Conservation (phyloP, 1,140 invertebrate genomes). For the Drosophila jambulina region DNA sequence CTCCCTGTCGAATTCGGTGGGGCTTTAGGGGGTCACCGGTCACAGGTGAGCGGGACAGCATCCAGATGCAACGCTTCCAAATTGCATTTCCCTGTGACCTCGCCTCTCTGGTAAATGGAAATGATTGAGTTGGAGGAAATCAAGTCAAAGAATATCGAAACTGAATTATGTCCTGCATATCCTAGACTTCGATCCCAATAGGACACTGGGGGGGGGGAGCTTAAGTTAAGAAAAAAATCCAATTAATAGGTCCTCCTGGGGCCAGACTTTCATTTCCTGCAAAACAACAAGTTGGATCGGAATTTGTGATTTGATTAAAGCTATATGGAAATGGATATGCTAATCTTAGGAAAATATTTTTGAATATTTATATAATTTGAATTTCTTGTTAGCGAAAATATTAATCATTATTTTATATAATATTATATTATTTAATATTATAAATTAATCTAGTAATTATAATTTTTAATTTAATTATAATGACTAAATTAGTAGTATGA, state of each 20-base stretch:
- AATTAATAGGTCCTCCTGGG: not conserved
- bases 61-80: conserved; percentile 31
- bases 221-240: not conserved
- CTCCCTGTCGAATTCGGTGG: conserved; percentile 12
- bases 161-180: conserved; percentile 26
- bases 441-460: no score
- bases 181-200: not conserved
- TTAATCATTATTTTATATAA: no score
- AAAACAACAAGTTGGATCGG: not conserved
- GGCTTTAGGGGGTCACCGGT: conserved; percentile 1
- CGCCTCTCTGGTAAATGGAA: conserved; percentile 26
- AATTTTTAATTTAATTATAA: no score
- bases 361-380: not conserved
- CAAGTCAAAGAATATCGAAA: conserved; percentile 37
- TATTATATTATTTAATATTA: no score
- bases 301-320: not conserved
- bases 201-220: no score
- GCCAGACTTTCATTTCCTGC: not conserved
- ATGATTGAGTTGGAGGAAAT: conserved; percentile 32
- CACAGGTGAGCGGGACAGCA: conserved; percentile 9
- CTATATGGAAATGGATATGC: not conserved
- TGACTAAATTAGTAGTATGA: no score
- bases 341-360: not conserved
- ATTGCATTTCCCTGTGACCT: conserved; percentile 39
- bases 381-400: no score